Evolutionary conservation across 2,888 invertebrate species (phyloP), one percentile per base, ranked within the genome.

Genomic region (Phlogophora meticulosa): DNA sequence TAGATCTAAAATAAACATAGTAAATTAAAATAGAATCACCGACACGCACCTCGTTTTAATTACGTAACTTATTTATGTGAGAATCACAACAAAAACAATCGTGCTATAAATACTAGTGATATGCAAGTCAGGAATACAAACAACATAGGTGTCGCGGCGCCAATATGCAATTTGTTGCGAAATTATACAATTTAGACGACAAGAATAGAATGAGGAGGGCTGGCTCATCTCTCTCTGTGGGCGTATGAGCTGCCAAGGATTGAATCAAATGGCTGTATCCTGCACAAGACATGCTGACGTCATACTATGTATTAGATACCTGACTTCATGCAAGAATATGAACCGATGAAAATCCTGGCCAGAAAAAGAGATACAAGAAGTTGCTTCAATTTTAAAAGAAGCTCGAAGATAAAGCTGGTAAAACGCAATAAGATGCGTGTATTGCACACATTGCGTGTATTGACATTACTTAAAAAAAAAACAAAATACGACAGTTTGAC

Each of bases 11-110:
- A 71, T 62, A 65, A 71, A 59, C 61, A 32, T 32, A 36, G 24
- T 40, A n/a, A 65, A 71, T 71, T 46, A 38, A 65, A 65, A 76
- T 43, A 62, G 28, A 46, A 24, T 38, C 42, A 45, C 17, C 34
- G n/a, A 22, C 51, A 62, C 61, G 51, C 63, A 57, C 49, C 45
- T 68, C 43, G 17, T 62, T 36, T 59, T 64, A 52, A 65, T 74
- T 77, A 67, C 62, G 61, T 69, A 69, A 77, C 62, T 34, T 72
- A 68, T 76, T 73, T 65, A 56, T 57, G 40, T 58, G 49, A 49
- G 48, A 43, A 38, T 28, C 57, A 67, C 17, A 71, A 74, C 57
- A 70, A 70, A 59, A 72, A 77, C 57, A 75, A 75, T 59, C 46
- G 51, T 51, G 38, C 43, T 69, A 72, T 78, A 70, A 52, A 70